These are phyloP conservation scores for Lasius platythorax DNA, from an alignment of 2,888 invertebrate species.

Conservation along the genomic window DNA sequence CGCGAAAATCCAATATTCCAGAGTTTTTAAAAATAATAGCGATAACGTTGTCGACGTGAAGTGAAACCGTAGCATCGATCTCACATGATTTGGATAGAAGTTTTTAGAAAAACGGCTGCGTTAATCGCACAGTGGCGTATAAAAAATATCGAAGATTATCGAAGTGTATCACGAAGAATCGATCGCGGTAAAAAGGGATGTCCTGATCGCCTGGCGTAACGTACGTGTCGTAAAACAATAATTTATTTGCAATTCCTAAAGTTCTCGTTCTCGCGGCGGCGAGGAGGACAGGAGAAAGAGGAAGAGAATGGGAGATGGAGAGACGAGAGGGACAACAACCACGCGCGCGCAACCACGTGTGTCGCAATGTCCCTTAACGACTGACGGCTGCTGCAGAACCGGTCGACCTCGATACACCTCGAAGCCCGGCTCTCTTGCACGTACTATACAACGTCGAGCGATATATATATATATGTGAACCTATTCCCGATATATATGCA, in stretches of 20 bases:
- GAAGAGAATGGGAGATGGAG: not conserved
- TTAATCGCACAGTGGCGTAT: not conserved
- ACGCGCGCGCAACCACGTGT: conserved; percentile 58
- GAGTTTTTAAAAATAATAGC: conserved; percentile 17
- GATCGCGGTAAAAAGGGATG: not conserved
- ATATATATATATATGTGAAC: conserved; percentile 69
- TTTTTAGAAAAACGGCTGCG: not conserved
- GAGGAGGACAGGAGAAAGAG: conserved; percentile 10
- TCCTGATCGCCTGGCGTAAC: not conserved
- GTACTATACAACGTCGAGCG: conserved; percentile 40
- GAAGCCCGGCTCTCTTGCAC: conserved; percentile 55
- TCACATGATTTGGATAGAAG: not conserved
- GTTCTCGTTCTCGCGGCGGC: conserved; percentile 34
- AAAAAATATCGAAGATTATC: not conserved
- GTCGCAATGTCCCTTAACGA: conserved; percentile 81
- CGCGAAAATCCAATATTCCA: not conserved
- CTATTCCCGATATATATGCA: conserved; percentile 60
- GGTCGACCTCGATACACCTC: conserved; percentile 84
- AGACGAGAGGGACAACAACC: conserved; percentile 53
- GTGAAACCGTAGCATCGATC: not conserved
- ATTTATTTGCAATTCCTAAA: conserved; percentile 64
- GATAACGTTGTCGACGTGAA: not conserved
- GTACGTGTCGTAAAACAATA: conserved; percentile 41
- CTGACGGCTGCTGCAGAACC: conserved; percentile 80
- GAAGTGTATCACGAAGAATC: not conserved